Percentiles rank a stretch among this genome's conserved stretches.
Conservation (phyloP, 2,113 vertebrate species). For the Pelvicachromis taeniatus region DNA sequence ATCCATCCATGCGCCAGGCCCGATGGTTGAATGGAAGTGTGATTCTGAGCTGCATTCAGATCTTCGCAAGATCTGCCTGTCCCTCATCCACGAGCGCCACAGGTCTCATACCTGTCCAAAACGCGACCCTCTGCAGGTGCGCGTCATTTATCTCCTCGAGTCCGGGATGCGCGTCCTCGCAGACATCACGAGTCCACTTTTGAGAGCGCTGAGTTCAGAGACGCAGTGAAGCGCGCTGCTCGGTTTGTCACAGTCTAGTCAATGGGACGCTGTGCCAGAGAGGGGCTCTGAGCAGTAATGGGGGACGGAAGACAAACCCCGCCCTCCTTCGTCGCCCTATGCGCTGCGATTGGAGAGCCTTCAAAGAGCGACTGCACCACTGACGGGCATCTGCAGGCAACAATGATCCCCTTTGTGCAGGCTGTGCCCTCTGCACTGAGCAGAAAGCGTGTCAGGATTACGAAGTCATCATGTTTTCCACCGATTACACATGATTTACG, state of each 20-base stretch:
- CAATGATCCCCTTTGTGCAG: conserved; percentile 73
- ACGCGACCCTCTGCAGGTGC: conserved; percentile 34
- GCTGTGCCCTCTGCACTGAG: conserved; percentile 20
- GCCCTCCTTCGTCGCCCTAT: conserved; percentile 53
- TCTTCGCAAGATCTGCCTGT: conserved; percentile 13
- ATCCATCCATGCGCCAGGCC: conserved; percentile 54
- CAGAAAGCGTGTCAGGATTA: not conserved
- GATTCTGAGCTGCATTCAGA: not conserved
- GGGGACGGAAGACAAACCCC: conserved; percentile 33
- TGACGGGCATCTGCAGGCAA: conserved; percentile 59
- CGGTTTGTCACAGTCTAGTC: conserved; percentile 43
- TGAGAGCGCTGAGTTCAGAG: not conserved
- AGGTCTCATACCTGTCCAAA: conserved; percentile 69
- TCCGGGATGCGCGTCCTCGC: not conserved
- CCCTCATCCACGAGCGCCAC: conserved; percentile 47
- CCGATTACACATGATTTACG: not conserved
- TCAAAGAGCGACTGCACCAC: conserved; percentile 59
- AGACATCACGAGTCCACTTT: not conserved
- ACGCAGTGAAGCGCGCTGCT: not conserved
- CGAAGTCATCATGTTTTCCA: not conserved
- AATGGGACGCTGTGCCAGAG: conserved; percentile 44
- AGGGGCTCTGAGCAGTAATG: not conserved
- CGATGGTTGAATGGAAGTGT: not conserved
- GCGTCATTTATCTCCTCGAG: conserved; percentile 19
- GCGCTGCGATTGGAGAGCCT: conserved; percentile 64